Evolutionary conservation across 2,888 invertebrate genomes (phyloP).

Genomic region (Ischnus inquisitorius): DNA sequence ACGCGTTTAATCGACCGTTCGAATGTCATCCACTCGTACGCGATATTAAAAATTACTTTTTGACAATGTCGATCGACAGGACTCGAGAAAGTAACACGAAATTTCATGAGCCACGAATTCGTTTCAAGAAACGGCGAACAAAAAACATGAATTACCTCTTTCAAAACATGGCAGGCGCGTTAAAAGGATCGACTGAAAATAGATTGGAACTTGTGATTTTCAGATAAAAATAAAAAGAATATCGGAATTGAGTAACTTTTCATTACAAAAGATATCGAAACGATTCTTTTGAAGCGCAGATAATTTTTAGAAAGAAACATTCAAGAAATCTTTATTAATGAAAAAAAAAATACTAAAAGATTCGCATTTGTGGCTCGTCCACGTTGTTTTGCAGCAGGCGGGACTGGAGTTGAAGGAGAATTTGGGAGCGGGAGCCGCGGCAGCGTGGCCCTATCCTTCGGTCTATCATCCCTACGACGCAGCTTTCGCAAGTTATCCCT

Average conservation of each 20-base stretch:
- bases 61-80: neutral
- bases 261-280: no score
- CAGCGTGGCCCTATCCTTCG: constrained; percentile 96
- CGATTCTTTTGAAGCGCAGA: no score
- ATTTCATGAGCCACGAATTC: neutral
- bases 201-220: no score
- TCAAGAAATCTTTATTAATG: neutral
- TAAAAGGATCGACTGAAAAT: neutral
- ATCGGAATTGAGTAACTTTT: no score
- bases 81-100: neutral
- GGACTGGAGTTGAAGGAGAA: constrained; percentile 96
- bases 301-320: no score
- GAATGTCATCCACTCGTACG: neutral
- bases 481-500: constrained; percentile 96
- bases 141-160: neutral
- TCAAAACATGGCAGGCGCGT: neutral
- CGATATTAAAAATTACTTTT: neutral
- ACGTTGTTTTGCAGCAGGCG: constrained; percentile 89
- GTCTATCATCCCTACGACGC: constrained; percentile 98
- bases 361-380: neutral
- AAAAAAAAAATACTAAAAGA: neutral
- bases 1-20: constrained; percentile 2
- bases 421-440: constrained; percentile 91
- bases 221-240: no score
- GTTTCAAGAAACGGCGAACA: neutral